Conservation (phyloP, 2,888 invertebrate species). For the Drosophila pegasa region DNA sequence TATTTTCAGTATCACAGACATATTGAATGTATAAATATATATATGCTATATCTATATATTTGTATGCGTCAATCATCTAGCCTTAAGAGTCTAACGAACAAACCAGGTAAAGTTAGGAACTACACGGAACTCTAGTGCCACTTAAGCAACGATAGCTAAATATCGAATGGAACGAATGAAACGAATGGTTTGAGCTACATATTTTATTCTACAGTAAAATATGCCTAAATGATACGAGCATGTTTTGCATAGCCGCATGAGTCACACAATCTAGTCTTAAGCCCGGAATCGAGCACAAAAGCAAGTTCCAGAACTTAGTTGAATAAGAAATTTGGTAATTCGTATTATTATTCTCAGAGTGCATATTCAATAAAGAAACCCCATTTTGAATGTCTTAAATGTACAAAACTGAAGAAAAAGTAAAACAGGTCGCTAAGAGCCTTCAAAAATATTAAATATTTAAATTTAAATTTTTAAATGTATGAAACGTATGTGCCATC, state of each 20-base stretch:
- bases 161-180: constrained; percentile 63
- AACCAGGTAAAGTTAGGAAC: constrained; percentile 27
- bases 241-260: constrained; percentile 58
- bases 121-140: constrained; percentile 72
- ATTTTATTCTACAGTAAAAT: constrained; percentile 32
- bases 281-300: background rate
- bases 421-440: constrained; percentile 53
- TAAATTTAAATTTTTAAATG: constrained; percentile 42
- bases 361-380: constrained; percentile 45
- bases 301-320: constrained; percentile 13
- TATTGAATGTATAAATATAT: background rate
- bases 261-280: constrained; percentile 30
- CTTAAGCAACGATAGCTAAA: constrained; percentile 74
- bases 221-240: constrained; percentile 31
- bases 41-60: background rate
- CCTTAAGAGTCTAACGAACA: constrained; percentile 53
- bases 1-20: constrained; percentile 30
- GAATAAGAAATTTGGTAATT: constrained; percentile 27
- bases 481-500: constrained; percentile 75
- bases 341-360: constrained; percentile 29
- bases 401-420: constrained; percentile 43
- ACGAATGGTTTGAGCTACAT: constrained; percentile 65
- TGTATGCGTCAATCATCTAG: constrained; percentile 36
- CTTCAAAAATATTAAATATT: constrained; percentile 42
- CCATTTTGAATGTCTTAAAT: constrained; percentile 37